Evolutionary conservation across 2,113 vertebrate species (phyloP).

Genomic region (Trichomycterus rosablanca): DNA sequence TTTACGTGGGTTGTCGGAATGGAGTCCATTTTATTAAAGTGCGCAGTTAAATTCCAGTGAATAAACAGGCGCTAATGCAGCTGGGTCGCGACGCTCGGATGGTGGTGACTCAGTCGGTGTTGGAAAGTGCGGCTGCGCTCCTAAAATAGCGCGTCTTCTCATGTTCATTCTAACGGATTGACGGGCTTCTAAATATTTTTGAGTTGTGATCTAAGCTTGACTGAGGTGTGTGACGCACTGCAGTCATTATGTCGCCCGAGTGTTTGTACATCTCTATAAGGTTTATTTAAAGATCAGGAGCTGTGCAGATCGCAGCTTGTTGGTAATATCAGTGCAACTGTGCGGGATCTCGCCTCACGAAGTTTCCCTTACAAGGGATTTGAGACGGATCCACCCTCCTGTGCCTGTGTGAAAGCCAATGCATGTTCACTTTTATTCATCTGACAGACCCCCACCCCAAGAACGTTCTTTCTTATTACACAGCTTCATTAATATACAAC

Average conservation of each 20-base stretch:
- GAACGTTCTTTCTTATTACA: no score
- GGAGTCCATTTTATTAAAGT: constrained; percentile 8
- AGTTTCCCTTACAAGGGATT: constrained; percentile 72
- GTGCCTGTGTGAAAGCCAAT: constrained; percentile 11
- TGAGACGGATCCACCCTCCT: constrained; percentile 42
- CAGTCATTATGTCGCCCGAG: constrained; percentile 62
- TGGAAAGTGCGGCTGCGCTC: constrained; percentile 39
- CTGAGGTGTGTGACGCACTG: constrained; percentile 78
- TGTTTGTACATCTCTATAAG: constrained; percentile 56
- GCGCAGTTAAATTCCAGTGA: constrained; percentile 8
- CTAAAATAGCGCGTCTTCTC: constrained; percentile 28
- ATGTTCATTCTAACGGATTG: constrained; percentile 51
- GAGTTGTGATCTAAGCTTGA: constrained; percentile 64
- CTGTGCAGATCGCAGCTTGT: constrained; percentile 53
- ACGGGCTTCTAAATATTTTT: constrained; percentile 52
- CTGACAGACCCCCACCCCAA: no score
- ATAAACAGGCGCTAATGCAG: not conserved
- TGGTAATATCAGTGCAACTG: constrained; percentile 36
- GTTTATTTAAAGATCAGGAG: constrained; percentile 65
- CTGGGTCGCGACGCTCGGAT: not conserved
- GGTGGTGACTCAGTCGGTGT: not conserved
- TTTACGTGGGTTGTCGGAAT: constrained; percentile 5
- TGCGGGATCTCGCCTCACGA: constrained; percentile 38
- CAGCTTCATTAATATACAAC: no score
- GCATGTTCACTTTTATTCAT: no score